A percentile compares a stretch with the other conserved stretches of the same genome.
Evolutionary conservation across 30 jellyfish, hydroid and myxozoan genomes (phyloP).

Genomic region (Turritopsis rubra): DNA sequence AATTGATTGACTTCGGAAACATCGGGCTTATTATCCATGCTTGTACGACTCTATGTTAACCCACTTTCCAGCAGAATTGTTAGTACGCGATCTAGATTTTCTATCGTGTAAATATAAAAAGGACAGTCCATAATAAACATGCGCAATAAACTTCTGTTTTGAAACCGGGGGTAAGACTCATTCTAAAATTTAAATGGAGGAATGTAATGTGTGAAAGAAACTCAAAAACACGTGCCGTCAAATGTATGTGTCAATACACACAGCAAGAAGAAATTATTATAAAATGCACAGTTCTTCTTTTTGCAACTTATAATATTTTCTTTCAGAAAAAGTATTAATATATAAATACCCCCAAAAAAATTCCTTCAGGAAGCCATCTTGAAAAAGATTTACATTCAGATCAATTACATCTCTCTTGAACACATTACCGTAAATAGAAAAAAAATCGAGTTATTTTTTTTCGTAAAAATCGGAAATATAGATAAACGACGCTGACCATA

Average conservation of each 20-base stretch:
- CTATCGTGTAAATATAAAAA: neutral
- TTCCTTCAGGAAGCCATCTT: constrained; percentile 16
- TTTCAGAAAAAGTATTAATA: neutral
- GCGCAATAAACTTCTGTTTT: constrained; percentile 13
- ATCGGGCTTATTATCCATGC: constrained; percentile 46
- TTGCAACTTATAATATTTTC: too few relatives aligned
- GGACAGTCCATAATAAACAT: constrained; percentile 15
- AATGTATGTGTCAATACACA: too few relatives aligned
- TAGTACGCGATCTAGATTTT: neutral
- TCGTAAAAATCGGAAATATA: neutral
- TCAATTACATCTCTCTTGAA: neutral
- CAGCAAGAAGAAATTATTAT: too few relatives aligned
- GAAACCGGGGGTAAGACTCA: constrained; percentile 24
- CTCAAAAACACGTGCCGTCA: too few relatives aligned
- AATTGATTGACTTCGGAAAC: constrained; percentile 53
- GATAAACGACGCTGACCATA: neutral
- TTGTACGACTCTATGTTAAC: neutral
- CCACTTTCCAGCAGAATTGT: neutral
- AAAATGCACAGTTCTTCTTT: too few relatives aligned
- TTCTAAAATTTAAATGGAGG: too few relatives aligned
- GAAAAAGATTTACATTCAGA: neutral
- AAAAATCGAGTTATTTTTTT: neutral
- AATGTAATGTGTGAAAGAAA: too few relatives aligned
- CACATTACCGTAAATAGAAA: constrained; percentile 20
- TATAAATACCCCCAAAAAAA: neutral